Evolutionary conservation across 2,888 invertebrate genomes (phyloP).

Genomic region (Epistrophe eligans): DNA sequence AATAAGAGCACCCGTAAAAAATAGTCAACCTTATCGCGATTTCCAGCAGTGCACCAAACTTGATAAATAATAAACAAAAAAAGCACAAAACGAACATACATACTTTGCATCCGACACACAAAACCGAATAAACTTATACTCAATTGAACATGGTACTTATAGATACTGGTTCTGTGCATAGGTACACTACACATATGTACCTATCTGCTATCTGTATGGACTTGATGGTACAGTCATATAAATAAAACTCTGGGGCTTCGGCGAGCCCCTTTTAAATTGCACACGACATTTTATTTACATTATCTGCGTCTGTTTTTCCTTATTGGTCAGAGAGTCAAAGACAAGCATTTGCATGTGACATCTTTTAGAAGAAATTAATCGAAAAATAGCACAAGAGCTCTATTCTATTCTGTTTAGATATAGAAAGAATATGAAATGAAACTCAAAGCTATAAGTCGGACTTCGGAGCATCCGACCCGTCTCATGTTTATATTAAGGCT

Average conservation of each 20-base stretch:
- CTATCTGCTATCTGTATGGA: neutral
- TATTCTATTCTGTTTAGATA: constrained; percentile 7
- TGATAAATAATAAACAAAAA: constrained; percentile 3
- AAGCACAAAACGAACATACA: neutral
- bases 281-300: constrained; percentile 44
- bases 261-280: constrained; percentile 45
- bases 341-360: constrained; percentile 41
- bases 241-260: neutral
- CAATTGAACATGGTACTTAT: constrained; percentile 26
- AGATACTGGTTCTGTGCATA: constrained; percentile 3
- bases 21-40: constrained; percentile 33
- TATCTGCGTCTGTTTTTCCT: constrained; percentile 46
- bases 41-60: constrained; percentile 37
- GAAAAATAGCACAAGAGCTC: constrained; percentile 36
- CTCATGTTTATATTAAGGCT: neutral
- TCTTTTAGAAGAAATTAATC: constrained; percentile 37
- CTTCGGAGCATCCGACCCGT: neutral
- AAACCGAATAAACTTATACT: constrained; percentile 29
- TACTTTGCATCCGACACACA: constrained; percentile 17
- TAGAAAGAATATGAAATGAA: constrained; percentile 35
- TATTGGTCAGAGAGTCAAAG: constrained; percentile 40
- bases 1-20: constrained; percentile 22
- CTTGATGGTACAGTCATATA: neutral
- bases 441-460: neutral
- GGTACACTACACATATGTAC: neutral